Base-by-base conservation (phyloP, 1,140 invertebrate genomes). In the Bombus cullumanus region DNA sequence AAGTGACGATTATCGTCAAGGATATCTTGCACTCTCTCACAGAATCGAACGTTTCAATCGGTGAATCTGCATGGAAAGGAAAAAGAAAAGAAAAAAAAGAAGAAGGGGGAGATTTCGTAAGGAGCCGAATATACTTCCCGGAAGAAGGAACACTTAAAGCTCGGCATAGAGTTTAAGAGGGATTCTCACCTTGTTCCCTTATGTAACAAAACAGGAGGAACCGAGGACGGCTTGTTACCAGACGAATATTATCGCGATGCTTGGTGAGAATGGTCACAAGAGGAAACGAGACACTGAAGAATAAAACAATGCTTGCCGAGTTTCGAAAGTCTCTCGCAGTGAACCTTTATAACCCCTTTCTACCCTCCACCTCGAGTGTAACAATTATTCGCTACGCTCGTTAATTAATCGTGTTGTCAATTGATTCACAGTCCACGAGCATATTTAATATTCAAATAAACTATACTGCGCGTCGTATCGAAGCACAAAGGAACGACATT, bases 191-290 rank as follows among this genome's bases (percentile, higher is more conserved):
- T 73, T 64, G 47, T 81, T 66, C 64, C 86, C 57, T 90, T 88
- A 79, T 90, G 88, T 86, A 90, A 90, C 82, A 80, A 76, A 79
- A 86, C 66, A 71, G 71, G 73, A 71, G 77, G 71, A 81, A 69
- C 39, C 6, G 31, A 31, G 66, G 72, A 66, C 62, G 43, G 47
- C 85, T 84, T 64, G 74, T 89, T 90, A 76, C 66, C 43, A 79
- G 86, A 90, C 69, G 66, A 80, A 85, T 81, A 90, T 90, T 90
- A 90, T 90, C 88, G 74, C 78, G 81, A 89, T 85, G 82, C 53
- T 76, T 88, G 92, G 93, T 94, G 94, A 91, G 94, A 94, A 94
- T 94, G 91, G 91, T 94, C 93, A 93, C 94, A 93, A 93, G 91
- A 92, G 92, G 92, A 94, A 90, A 90, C 76, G 89, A 90, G 89